Conservation (phyloP, 2,113 vertebrate species). For the Aix galericulata region DNA sequence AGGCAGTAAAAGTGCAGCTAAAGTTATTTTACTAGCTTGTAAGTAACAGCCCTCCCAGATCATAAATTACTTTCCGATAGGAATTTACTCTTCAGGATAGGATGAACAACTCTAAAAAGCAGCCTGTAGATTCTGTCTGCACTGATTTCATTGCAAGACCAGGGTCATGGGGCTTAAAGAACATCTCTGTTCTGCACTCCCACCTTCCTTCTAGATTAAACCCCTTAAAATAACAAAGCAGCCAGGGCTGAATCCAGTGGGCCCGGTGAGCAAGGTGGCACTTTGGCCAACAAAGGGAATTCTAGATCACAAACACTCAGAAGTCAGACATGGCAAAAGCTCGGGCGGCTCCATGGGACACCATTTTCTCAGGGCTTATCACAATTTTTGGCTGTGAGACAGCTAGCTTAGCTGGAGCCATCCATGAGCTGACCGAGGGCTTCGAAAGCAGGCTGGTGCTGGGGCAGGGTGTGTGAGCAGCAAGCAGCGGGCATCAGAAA, state of each 20-base stretch:
- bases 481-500: background rate
- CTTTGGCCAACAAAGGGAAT: background rate
- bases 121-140: background rate
- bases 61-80: conserved; percentile 37
- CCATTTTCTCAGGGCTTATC: background rate
- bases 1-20: conserved; percentile 40
- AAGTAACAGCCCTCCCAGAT: conserved; percentile 35
- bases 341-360: background rate
- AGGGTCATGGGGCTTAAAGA: background rate
- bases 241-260: background rate
- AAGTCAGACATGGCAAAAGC: background rate
- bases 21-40: conserved; percentile 54
- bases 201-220: background rate
- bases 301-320: background rate
- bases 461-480: background rate
- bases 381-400: background rate
- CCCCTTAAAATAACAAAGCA: background rate
- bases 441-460: background rate
- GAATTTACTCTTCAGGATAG: conserved; percentile 34
- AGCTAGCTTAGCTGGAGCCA: background rate
- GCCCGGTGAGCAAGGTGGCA: background rate
- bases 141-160: background rate
- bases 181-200: background rate
- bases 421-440: background rate
- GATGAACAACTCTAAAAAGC: background rate